Percentiles rank a stretch among this genome's conserved stretches.
Conservation (phyloP, 2,888 invertebrate species). For the Drosophila prolongata region DNA sequence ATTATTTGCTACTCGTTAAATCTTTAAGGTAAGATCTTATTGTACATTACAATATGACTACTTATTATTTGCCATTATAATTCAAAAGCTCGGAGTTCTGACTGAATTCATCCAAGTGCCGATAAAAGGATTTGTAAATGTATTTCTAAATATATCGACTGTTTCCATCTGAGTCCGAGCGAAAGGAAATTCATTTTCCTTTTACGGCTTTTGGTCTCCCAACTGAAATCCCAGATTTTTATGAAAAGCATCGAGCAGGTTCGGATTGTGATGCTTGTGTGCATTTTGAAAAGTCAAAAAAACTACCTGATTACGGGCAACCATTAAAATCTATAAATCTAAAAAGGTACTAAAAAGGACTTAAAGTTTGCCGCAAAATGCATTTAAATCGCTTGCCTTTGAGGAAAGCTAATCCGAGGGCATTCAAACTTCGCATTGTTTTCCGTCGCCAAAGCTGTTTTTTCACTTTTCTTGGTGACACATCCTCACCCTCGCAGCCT, state of each 20-base stretch:
- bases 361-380: neutral
- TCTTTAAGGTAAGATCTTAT: too few species aligned
- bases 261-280: slow-evolving; percentile 4
- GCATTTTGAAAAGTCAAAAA: neutral
- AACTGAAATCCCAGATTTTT: neutral
- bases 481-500: slow-evolving; percentile 36
- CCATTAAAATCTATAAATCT: neutral
- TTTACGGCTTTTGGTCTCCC: neutral
- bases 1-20: neutral
- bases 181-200: slow-evolving; percentile 20
- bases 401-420: slow-evolving; percentile 1
- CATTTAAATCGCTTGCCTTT: neutral
- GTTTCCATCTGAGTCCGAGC: slow-evolving; percentile 9
- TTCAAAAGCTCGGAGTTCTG: neutral
- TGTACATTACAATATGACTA: neutral
- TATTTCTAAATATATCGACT: slow-evolving; percentile 15
- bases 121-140: slow-evolving; percentile 19
- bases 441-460: slow-evolving; percentile 2
- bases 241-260: neutral
- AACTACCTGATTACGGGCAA: neutral
- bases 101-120: too few species aligned
- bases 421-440: slow-evolving; percentile 15
- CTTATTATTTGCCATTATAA: too few species aligned
- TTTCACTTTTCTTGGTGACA: slow-evolving; percentile 21
- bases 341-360: neutral